Evolutionary conservation across 2,888 invertebrate genomes (phyloP), one percentile per base, ranked within the genome.

Genomic region (Ormyrus rosae): DNA sequence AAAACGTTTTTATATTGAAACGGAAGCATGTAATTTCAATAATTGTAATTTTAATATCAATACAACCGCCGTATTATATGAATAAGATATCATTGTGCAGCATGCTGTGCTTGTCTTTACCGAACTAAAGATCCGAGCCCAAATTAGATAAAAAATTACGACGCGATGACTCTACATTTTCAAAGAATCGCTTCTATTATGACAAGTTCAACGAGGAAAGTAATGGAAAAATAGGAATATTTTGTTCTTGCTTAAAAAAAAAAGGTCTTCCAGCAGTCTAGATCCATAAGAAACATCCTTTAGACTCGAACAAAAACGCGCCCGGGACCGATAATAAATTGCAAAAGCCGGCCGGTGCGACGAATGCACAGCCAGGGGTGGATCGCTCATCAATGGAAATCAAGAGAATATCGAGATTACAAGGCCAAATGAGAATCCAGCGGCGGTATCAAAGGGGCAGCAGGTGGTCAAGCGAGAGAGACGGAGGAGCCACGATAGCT

Each of bases 371-470:
- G 73, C 56, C 46, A 69, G 13, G 56, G 69, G 19, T 48, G 64
- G 76, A 79, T 68, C 53, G 61, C 60, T 79, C 80, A 63, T 80
- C 82, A 67, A 82, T 80, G 80, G 74, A 71, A 79, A 82, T 82
- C 76, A 60, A 79, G 85, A 19, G 19, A 84, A 85, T 85, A 86
- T 85, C 84, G 84, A 85, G 88, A 90, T 89, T 89, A 90, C 88
- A 88, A 87, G 88, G 87, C 87, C 88, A 89, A 89, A 90, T 89
- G 87, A 89, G 89, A 89, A 89, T 88, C 85, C 85, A 88, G 89
- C 90, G 82, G 82, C 74, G 89, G 87, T 89, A 90, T 90, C 90
- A 90, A 90, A 90, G 90, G 85, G 89, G 89, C 90, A 90, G 90
- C 90, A 89, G 90, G 90, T 89, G 90, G 90, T 88, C 90, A 69